phyloP scores from a whole-genome alignment of 2,888 invertebrate genomes.

The Pachycephus smyrnensis region DNA sequence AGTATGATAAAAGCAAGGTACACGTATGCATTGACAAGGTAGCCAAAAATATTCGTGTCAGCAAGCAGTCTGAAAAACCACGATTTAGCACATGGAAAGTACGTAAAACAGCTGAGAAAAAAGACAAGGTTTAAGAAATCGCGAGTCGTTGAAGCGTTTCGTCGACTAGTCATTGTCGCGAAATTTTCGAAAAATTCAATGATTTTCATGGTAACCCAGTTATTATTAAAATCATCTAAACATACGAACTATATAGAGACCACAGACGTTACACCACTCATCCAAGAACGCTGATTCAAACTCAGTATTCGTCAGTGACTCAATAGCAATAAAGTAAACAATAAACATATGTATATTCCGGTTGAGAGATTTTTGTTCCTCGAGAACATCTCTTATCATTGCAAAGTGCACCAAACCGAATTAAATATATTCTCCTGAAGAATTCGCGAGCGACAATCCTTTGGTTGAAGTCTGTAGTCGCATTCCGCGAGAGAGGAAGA shows the following conservation, averaged over 20 bases:
- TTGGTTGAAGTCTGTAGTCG: background rate
- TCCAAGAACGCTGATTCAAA: background rate
- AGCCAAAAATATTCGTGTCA: background rate
- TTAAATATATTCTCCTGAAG: no score
- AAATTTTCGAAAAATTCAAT: background rate
- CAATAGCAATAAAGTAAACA: background rate
- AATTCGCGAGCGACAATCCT: background rate
- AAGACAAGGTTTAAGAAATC: background rate
- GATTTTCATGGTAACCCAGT: background rate
- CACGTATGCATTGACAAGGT: background rate
- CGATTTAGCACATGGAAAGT: background rate
- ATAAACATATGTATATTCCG: no score
- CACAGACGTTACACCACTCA: background rate
- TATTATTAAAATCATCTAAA: background rate
- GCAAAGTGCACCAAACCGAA: no score
- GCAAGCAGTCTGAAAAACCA: background rate
- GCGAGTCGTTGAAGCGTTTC: background rate
- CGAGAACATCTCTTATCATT: no score
- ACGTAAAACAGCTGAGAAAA: background rate
- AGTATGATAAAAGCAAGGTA: background rate
- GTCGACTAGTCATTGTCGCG: background rate
- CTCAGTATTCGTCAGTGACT: background rate
- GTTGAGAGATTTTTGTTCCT: no score
- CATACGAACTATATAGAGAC: background rate
- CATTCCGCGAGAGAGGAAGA: background rate